Evolutionary conservation across 2,888 invertebrate genomes (phyloP), one percentile per base, ranked within the genome.

Genomic region (Athalia rosae): DNA sequence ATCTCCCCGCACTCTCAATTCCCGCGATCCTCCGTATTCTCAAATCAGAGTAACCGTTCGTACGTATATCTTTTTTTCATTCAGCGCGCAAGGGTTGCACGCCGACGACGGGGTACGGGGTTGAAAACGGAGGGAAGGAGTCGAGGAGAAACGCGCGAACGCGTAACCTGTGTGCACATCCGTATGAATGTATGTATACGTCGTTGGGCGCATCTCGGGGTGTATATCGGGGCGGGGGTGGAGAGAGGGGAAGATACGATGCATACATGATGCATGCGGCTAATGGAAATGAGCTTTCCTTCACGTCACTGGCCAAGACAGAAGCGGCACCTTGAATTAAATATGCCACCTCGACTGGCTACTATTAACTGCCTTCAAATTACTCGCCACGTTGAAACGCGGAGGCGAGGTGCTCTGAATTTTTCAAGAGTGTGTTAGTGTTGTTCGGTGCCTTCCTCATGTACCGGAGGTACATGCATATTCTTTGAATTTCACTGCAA

Each of bases 151-250:
- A 61, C 41, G 61, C 11, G 8, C 15, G 41, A 15, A 41, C 61
- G 8, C 41, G 15, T 66, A 15, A 69, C 3, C 53, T 15, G 53
- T 28, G 43, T 61, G 41, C 47, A 47, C 15, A 66, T 45, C 67
- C 66, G 50, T 11, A 90, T 90, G 90, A 90, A 90, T 90, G 90
- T 89, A 90, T 90, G 89, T 87, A 81, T 77, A 78, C 77, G 66
- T 62, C 8, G 84, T 28, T 28, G 28, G 28, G 28, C 28, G 28
- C 28, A 28, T 83, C 82, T 77, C 79, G 80, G 81, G 79, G 11
- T 47, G 62, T 45, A n/a, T 76, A 48, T 9, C 58, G 13, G 47
- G 63, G 74, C 47, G n/a, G 66, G 48, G 62, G 43, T 28, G 62
- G 11, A 47, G 8, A 64, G n/a, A 47, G 47, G 64, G 47, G 28